Conservation (phyloP, 2,113 vertebrate species). For the Scophthalmus maximus region DNA sequence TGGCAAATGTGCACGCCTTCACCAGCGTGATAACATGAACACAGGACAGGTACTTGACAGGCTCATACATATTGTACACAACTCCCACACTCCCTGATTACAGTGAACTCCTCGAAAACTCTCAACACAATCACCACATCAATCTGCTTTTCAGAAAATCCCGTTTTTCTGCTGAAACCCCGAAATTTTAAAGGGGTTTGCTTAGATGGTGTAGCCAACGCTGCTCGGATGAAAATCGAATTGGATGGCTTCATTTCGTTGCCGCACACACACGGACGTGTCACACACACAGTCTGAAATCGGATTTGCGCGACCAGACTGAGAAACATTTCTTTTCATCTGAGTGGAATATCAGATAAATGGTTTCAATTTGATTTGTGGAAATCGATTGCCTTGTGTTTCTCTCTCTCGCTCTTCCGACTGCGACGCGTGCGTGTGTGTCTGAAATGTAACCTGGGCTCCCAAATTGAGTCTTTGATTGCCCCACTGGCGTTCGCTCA, state of each 20-base stretch:
- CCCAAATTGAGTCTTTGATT: neutral
- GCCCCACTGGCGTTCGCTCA: neutral
- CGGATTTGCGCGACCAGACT: constrained; percentile 39
- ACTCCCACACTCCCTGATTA: constrained; percentile 45
- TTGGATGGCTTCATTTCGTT: constrained; percentile 29
- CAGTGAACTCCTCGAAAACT: neutral
- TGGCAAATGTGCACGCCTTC: neutral
- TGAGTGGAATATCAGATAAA: constrained; percentile 40
- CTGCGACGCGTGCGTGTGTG: constrained; percentile 23
- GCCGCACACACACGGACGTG: neutral
- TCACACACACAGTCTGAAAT: constrained; percentile 33
- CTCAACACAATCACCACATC: no score
- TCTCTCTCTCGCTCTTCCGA: constrained; percentile 4
- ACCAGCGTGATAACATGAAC: constrained; percentile 5
- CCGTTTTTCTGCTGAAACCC: no score
- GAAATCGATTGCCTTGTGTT: constrained; percentile 27
- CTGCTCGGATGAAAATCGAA: no score
- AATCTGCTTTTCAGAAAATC: no score
- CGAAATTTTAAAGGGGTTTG: no score
- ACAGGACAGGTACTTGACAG: constrained; percentile 5
- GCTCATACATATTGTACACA: constrained; percentile 6
- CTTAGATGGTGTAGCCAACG: neutral
- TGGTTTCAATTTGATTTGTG: constrained; percentile 34
- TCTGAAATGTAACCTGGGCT: neutral
- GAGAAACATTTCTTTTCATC: constrained; percentile 17